Percentiles rank a stretch among this genome's conserved stretches.
These are phyloP conservation scores for Turritopsis rubra DNA, from an alignment of 30 jellyfish, hydroid and myxozoan genomes.

Conservation along the genomic window DNA sequence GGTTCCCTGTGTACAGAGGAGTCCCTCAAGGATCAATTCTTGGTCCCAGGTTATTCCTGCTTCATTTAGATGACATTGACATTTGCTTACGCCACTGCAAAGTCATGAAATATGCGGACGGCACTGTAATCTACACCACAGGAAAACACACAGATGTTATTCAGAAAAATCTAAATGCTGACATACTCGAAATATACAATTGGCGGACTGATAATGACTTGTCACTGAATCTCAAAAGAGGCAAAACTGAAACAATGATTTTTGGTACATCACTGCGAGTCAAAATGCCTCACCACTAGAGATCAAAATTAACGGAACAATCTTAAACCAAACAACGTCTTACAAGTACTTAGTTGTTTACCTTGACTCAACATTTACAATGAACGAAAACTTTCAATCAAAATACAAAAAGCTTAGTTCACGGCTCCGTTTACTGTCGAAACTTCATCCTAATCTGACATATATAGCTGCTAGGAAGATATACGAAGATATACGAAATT, in stretches of 20 bases:
- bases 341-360: not conserved
- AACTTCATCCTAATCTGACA: not conserved
- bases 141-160: not conserved
- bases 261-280: not conserved
- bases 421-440: not conserved
- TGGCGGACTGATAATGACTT: not conserved
- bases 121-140: not conserved
- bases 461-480: not conserved
- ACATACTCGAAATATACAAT: not conserved
- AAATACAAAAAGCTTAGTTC: conserved; percentile 12
- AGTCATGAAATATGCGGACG: not conserved
- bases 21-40: conserved; percentile 15
- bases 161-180: not conserved
- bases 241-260: conserved; percentile 11
- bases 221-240: not conserved
- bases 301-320: too few relatives aligned
- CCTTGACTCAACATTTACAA: not conserved
- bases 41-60: not conserved
- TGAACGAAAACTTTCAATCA: not conserved
- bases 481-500: not conserved
- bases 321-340: not conserved
- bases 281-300: conserved; percentile 10
- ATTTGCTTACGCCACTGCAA: not conserved
- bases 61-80: not conserved
- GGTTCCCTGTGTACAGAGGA: not conserved